These are phyloP conservation scores for Popillia japonica DNA, from an alignment of 1,140 invertebrate species.

Conservation along the genomic window DNA sequence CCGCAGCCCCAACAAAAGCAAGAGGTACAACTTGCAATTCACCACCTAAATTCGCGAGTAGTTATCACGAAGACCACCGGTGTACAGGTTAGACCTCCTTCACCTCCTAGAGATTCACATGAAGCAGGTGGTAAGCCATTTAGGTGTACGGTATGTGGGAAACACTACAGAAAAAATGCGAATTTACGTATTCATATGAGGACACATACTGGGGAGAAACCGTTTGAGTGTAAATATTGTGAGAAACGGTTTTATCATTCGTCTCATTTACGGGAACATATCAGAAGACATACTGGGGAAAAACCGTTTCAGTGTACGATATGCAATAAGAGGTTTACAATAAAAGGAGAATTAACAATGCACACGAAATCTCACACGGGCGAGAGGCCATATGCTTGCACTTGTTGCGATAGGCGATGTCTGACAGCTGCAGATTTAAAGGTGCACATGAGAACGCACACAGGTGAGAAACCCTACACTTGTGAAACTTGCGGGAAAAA, in stretches of 20 bases:
- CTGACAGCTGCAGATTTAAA: slow-evolving; percentile 57
- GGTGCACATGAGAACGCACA: slow-evolving; percentile 67
- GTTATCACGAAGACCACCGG: slow-evolving; percentile 52
- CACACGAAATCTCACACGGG: slow-evolving; percentile 69
- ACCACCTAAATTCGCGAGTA: slow-evolving; percentile 36
- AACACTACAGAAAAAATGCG: slow-evolving; percentile 55
- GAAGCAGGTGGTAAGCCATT: slow-evolving; percentile 45
- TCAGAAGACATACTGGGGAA: slow-evolving; percentile 70
- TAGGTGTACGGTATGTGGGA: slow-evolving; percentile 53
- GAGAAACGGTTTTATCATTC: slow-evolving; percentile 59
- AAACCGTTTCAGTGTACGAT: slow-evolving; percentile 65
- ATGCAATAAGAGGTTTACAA: slow-evolving; percentile 71
- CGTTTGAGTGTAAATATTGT: slow-evolving; percentile 61
- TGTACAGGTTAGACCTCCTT: slow-evolving; percentile 46
- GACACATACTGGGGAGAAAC: slow-evolving; percentile 60
- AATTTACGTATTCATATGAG: slow-evolving; percentile 59
- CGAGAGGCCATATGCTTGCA: slow-evolving; percentile 69
- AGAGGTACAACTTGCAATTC: background rate
- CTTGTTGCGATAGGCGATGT: slow-evolving; percentile 62
- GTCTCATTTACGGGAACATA: slow-evolving; percentile 58
- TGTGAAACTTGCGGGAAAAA: slow-evolving; percentile 65
- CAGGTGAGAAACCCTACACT: slow-evolving; percentile 67
- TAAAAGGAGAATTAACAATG: slow-evolving; percentile 69
- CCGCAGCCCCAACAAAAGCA: slow-evolving; percentile 38
- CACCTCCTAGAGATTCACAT: slow-evolving; percentile 42